Conservation (phyloP, 2,797 vertebrate genomes). For the Bryconaethiops microstoma region DNA sequence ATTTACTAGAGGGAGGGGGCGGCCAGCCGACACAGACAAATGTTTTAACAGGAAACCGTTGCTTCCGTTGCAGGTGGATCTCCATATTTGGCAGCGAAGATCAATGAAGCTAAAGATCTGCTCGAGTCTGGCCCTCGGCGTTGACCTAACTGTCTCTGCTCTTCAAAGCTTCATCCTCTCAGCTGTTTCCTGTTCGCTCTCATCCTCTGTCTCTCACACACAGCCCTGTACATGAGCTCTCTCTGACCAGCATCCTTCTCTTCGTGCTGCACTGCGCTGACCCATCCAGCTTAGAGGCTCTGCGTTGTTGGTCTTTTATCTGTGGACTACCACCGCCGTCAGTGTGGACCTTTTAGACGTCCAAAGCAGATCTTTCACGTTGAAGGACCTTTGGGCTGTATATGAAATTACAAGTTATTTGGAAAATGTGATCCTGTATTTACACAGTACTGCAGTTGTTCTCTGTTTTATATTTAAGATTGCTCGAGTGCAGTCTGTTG, state of each 20-base stretch:
- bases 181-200: constrained; percentile 18
- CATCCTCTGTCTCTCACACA: constrained; percentile 17
- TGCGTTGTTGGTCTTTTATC: background rate
- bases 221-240: constrained; percentile 2
- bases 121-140: constrained; percentile 82
- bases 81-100: constrained; percentile 90
- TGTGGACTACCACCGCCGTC: background rate
- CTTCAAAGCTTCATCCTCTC: constrained; percentile 35
- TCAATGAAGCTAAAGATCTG: constrained; percentile 94
- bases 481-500: background rate
- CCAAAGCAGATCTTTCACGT: constrained; percentile 24
- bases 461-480: background rate
- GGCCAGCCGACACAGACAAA: background rate
- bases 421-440: background rate
- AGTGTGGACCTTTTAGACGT: background rate
- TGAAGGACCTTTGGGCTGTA: constrained; percentile 29
- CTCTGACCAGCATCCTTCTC: background rate
- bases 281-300: background rate
- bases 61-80: constrained; percentile 83
- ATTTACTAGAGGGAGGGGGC: constrained; percentile 1
- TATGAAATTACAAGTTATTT: background rate
- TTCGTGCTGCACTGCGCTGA: constrained; percentile 3
- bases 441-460: background rate
- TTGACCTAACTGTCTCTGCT: constrained; percentile 65
- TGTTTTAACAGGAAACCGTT: constrained; percentile 25